Evolutionary conservation across 2,113 vertebrate genomes (phyloP), one percentile per base, ranked within the genome.

Genomic region (Engystomops pustulosus): DNA sequence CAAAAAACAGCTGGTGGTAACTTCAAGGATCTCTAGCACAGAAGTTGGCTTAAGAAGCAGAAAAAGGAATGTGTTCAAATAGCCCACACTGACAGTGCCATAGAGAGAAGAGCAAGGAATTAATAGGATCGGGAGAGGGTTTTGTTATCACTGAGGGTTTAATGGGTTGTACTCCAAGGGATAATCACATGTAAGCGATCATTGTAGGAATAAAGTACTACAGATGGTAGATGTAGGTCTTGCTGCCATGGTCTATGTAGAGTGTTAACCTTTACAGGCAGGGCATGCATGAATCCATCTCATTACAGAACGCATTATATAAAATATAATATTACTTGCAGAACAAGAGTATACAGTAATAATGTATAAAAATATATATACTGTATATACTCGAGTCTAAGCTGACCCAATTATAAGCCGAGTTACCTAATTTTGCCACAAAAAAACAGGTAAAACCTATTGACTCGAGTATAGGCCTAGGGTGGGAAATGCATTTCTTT

Each of bases 1-100:
- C 75, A 78, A 78, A 51, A 78, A 78, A 58, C 75, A 78, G 75
- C 51, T 78, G 75, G 75, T 78, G 75, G 75, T 78, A 60, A 78
- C 75, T 78, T 58, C 51, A 78, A 60, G 75, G n/a, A 8, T 25
- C 32, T 58, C 32, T 15, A 38, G 53, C 75, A 78, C 51, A 78
- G 75, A 78, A 47, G 70, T 74, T 74, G 70, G 70, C 44, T 74
- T 30, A 27, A 60, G 51, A 60, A 78, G 32, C 34, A 41, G 75
- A 55, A 58, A 58, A 36, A 60, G 75, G 75, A 78, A 78, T 78
- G 75, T 78, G 75, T 41, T 32, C 51, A 78, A 55, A 60, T 55
- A 58, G 55, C 34, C 34, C 51, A 38, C 51, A 36, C 51, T 27
- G 75, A 41, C 32, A 23, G 51, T 58, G 53, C 75, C 36, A 4